Percentiles rank a stretch among this genome's conserved stretches.
These are phyloP conservation scores for Cryptus armator DNA, from an alignment of 2,888 invertebrate genomes.

Conservation along the genomic window DNA sequence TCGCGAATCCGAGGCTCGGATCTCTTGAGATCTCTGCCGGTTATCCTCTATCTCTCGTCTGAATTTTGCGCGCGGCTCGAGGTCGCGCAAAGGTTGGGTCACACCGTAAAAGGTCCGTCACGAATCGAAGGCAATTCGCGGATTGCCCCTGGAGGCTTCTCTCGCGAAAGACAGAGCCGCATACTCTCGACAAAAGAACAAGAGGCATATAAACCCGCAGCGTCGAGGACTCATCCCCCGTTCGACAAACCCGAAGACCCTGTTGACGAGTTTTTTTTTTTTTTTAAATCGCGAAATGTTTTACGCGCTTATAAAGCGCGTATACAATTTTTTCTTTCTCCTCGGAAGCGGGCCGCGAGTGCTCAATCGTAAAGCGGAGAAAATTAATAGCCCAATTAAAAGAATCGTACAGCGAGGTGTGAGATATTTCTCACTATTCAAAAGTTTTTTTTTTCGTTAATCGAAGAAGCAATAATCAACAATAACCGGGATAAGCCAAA, in stretches of 20 bases:
- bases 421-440: neutral
- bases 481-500: neutral
- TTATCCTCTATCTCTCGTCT: neutral
- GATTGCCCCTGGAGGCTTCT: conserved; percentile 33
- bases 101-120: conserved; percentile 29
- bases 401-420: neutral
- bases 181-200: conserved; percentile 1
- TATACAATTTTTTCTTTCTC: conserved; percentile 12
- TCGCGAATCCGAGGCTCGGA: neutral
- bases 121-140: conserved; percentile 45
- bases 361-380: neutral
- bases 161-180: conserved; percentile 4
- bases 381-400: conserved; percentile 11
- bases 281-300: conserved; percentile 27
- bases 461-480: conserved; percentile 11
- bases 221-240: conserved; percentile 10
- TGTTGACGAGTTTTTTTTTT: conserved; percentile 3
- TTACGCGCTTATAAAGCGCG: conserved; percentile 18
- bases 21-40: neutral
- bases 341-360: neutral
- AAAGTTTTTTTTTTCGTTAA: conserved; percentile 6
- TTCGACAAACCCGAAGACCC: neutral
- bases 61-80: conserved; percentile 1
- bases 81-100: conserved; percentile 48
- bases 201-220: neutral